Percentiles rank a stretch among this genome's conserved stretches.
These are phyloP conservation scores for Fukomys damarensis DNA, from an alignment of 2,113 vertebrate genomes.

Conservation along the genomic window DNA sequence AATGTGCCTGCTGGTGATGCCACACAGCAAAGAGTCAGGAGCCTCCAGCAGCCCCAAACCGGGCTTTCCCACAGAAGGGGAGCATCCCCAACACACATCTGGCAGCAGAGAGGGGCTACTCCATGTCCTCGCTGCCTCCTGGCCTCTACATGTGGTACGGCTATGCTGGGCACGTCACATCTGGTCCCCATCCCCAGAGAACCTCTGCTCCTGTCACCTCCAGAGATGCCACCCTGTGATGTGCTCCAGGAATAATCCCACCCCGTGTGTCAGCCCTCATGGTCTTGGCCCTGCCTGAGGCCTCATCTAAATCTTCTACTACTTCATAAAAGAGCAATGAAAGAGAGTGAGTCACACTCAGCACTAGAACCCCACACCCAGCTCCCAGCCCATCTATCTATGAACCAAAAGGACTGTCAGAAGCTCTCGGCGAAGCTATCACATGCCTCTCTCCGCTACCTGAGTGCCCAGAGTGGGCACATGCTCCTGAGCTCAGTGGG, in stretches of 20 bases:
- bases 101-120: neutral
- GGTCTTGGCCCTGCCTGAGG: rapidly evolving
- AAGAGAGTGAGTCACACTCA: rapidly evolving
- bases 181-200: neutral
- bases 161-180: rapidly evolving
- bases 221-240: neutral
- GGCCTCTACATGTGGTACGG: rapidly evolving
- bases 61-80: neutral
- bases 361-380: neutral
- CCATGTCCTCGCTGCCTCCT: rapidly evolving
- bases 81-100: neutral
- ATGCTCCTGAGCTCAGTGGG: neutral
- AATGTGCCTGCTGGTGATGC: rapidly evolving
- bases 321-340: neutral
- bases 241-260: rapidly evolving
- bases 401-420: neutral
- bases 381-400: neutral
- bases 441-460: rapidly evolving
- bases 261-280: neutral
- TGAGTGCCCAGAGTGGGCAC: rapidly evolving
- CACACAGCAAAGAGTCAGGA: too few relatives aligned
- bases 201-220: neutral
- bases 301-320: rapidly evolving
- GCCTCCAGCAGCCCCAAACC: rapidly evolving
- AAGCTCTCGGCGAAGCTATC: neutral